phyloP scores from a whole-genome alignment of 2,113 vertebrate species.

The Galbula dea region DNA sequence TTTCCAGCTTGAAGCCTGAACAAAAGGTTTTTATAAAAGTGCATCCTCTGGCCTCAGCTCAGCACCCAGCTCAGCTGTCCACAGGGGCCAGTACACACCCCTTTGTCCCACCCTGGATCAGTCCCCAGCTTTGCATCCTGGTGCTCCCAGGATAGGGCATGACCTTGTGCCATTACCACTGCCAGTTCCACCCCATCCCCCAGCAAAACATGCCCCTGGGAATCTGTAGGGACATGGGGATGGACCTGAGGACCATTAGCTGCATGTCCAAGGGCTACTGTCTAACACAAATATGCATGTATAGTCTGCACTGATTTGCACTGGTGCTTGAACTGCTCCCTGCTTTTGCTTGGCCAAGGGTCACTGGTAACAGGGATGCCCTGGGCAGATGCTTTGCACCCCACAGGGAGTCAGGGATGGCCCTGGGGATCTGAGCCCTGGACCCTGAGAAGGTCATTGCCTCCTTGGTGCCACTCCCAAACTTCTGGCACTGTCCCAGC shows the following conservation, averaged over 20 bases:
- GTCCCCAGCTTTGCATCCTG: fast-evolving
- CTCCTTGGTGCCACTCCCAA: background rate
- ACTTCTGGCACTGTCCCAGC: fast-evolving
- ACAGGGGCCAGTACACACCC: background rate
- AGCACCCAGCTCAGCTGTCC: background rate
- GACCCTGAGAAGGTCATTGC: background rate
- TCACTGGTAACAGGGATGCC: background rate
- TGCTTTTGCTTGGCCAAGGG: background rate
- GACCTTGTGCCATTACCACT: background rate
- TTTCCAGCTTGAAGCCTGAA: slow-evolving; percentile 16
- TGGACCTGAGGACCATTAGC: fast-evolving
- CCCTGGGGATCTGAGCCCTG: background rate
- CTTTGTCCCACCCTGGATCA: fast-evolving
- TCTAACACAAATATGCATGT: background rate
- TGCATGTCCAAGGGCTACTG: fast-evolving
- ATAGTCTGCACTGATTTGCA: background rate
- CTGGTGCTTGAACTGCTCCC: background rate
- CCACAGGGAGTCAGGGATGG: background rate
- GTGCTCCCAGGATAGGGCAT: background rate
- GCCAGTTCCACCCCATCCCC: background rate
- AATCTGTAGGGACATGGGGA: background rate
- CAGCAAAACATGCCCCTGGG: background rate
- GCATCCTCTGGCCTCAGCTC: background rate
- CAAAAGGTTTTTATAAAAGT: slow-evolving; percentile 3
- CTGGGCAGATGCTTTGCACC: background rate